Evolutionary conservation across 2,888 invertebrate species (phyloP), one percentile per base, ranked within the genome.

Genomic region (Glyphotaelius pellucidus): DNA sequence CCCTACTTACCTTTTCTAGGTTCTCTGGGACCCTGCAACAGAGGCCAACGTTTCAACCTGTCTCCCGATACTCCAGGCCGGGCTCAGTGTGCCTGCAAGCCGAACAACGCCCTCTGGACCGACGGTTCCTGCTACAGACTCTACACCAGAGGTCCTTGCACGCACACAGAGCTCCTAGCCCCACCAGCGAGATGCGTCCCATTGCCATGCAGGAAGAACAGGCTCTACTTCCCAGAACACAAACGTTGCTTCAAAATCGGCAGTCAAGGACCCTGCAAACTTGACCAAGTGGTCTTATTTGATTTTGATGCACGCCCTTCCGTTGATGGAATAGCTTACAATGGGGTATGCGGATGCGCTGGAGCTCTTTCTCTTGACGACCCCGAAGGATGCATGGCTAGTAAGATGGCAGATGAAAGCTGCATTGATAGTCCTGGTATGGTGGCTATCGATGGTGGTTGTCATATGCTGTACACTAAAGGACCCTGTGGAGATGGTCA

Each of bases 91-190:
- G 95, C 95, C 84, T 98, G 98, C 95, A 98, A 98, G 95, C 95
- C 96, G 0, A 97, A 97, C 93, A 97, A 98, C 94, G 96, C 96
- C 0, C 95, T 96, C 1, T 97, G 97, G 95, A 93, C 85, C 12
- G 96, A 97, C 92, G 97, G 97, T 0, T 95, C 96, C 0, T 98
- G 98, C 94, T 98, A 98, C 95, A 95, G 98, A 30, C 96, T 97
- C 0, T 98, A 97, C 94, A 98, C 98, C 0, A 96, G 97, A 93
- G 98, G 98, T 0, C 98, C 98, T 0, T 98, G 98, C 94, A 96
- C 95, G 0, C 94, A 95, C 30, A 97, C 97, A 47, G 96, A 97
- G 94, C 98, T 98, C 96, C 96, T 98, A 32, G 95, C 97, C 0
- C 97, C 98, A 94, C 96, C 97, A 0, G 97, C 97, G 0, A 95